Evolutionary conservation across 1,140 invertebrate genomes (phyloP), one percentile per base, ranked within the genome.

Genomic region (Papilio helenus): DNA sequence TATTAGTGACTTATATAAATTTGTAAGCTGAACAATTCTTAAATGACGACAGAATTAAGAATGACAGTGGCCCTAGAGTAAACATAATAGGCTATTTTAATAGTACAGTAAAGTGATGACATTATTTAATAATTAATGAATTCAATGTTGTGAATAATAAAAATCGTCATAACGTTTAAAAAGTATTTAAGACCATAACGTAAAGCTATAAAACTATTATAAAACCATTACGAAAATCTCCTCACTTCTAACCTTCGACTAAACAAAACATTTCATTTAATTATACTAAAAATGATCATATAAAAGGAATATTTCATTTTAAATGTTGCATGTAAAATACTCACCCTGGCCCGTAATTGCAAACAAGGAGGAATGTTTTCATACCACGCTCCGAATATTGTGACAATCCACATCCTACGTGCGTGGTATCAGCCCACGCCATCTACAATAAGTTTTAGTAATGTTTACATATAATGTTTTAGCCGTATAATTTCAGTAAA

Each of bases 261-360:
- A 18, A 14, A 46, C 44, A 46, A 14, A 46, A 16, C 14, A 3
- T 46, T 3, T 12, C 0, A 46, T 46, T 14, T 14, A 0, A 14
- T 16, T 46, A 3, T 46, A 46, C 44, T 16, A 46, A 46, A 46
- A 46, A 46, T 46, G 14, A 16, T 46, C 14, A 46, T 14, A 65
- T 23, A 29, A 8, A 58, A 34, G 20, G 68, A 29, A 58, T 12
- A 49, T 65, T 78, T n/a, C 20, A 10, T 12, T 68, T 44, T 51
- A 79, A 26, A 8, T n/a, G 73, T 76, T 68, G 12, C 46, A 74
- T 72, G 18, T 51, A 34, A 79, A 26, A 29, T 74, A 74, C 86
- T 89, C 82, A 93, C 92, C 74, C 46, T 55, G 92, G 90, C 4
- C 91, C 91, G 71, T 93, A 93, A 77, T 93, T 89, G 79, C 92